These are phyloP conservation scores for Guaruba guarouba DNA, from an alignment of 2,113 vertebrate genomes.

Conservation along the genomic window DNA sequence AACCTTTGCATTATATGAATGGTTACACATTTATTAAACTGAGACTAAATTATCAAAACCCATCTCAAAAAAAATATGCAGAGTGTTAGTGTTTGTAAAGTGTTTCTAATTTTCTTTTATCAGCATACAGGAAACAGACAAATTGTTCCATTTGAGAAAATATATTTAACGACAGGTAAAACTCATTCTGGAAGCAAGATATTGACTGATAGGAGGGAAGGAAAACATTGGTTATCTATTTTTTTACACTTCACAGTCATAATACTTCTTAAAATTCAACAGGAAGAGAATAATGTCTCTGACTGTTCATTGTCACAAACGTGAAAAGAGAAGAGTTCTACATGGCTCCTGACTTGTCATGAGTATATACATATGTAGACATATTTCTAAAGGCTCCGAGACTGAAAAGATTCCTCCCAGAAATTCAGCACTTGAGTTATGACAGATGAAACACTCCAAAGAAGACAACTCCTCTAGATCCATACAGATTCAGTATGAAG, in stretches of 20 bases:
- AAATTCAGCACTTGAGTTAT: neutral
- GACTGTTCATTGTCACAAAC: neutral
- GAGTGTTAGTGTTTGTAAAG: neutral
- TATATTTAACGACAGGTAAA: neutral
- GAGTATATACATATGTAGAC: neutral
- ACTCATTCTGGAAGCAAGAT: neutral
- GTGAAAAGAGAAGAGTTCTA: neutral
- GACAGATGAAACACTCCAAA: neutral
- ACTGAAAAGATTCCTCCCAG: neutral
- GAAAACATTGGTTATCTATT: neutral
- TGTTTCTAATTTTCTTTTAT: slow-evolving; percentile 6
- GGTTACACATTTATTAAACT: neutral
- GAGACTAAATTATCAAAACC: neutral
- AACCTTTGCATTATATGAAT: neutral
- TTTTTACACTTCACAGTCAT: neutral
- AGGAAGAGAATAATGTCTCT: neutral
- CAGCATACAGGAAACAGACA: neutral
- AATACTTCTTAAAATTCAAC: neutral
- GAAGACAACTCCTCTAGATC: neutral
- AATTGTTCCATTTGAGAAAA: neutral
- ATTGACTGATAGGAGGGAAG: neutral
- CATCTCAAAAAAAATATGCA: neutral
- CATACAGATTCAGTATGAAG: neutral
- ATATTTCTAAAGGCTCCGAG: neutral
- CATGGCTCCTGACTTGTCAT: neutral